Base-by-base conservation (phyloP, 1,140 invertebrate genomes). In the Drosophila suzukii region DNA sequence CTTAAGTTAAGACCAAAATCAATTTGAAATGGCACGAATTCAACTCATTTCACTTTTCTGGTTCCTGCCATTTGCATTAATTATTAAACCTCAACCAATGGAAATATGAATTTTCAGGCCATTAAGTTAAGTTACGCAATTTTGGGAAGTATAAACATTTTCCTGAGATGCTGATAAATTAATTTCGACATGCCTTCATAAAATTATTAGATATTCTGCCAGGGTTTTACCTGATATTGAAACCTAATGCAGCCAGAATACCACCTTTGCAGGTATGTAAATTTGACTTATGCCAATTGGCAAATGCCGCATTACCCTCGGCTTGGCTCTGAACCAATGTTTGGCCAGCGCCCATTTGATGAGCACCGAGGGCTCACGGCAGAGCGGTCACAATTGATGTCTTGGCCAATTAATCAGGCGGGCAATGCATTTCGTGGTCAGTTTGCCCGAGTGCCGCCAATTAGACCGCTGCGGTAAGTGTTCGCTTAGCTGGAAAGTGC, bases 391-490 rank as follows among this genome's bases (percentile, higher is more conserved):
- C 63, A 20, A 44, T 4, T 36, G 65, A 54, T 62, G 63, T 27
- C 39, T 66, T 66, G 34, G 65, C 50, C 41, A 49, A 72, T 54
- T 54, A 61, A 74, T 72, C 49, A 72, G 27, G 17, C 36, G 49
- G 46, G 27, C 41, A 43, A 38, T 61, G 68, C 56, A 39, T 44
- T 41, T 41, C 36, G 56, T 34, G 56, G 27, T 39, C 27, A 36
- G 20, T 30, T 70, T 41, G 67, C 2, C 3, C 43, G 41, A 39
- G 36, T 56, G 17, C 41, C 34, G 17, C 65, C 67, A 71, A 70
- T 71, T 57, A 71, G 34, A 70, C 15, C 36, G 17, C 50, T 44
- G 43, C 10, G 63, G 65, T 39, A 12, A 6, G 0, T n/a, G 20
- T 30, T 27, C 24, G 30, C 20, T 38, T 44, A 36, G 30, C 13